Evolutionary conservation across 2,797 vertebrate genomes (phyloP).

Genomic region (Oceanodroma leucorhoa): DNA sequence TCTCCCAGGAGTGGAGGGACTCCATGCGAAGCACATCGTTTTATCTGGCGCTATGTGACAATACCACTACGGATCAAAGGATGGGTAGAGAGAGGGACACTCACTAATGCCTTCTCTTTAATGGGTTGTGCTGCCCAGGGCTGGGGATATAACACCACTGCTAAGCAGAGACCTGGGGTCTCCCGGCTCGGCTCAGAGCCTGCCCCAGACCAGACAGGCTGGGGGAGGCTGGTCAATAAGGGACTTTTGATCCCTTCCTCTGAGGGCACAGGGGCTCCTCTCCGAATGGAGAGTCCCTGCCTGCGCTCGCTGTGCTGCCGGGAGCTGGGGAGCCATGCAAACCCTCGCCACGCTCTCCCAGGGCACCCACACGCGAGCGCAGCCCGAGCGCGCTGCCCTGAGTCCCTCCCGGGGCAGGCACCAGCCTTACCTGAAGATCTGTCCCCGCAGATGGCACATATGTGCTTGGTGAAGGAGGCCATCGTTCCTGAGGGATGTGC

Average conservation of each 20-base stretch:
- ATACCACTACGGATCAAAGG: background rate
- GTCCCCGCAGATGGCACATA: conserved; percentile 98
- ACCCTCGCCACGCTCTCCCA: background rate
- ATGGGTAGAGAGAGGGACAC: background rate
- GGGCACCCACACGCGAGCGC: background rate
- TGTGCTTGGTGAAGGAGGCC: conserved; percentile 97
- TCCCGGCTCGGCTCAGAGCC: background rate
- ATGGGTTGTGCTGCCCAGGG: accelerated
- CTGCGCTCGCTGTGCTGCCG: background rate
- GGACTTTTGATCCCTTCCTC: background rate
- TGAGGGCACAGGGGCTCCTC: background rate
- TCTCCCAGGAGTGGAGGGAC: background rate
- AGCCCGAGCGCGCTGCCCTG: accelerated
- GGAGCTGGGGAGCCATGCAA: background rate
- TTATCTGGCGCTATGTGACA: background rate
- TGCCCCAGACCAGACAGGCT: background rate
- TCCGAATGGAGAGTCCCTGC: accelerated
- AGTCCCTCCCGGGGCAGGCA: accelerated
- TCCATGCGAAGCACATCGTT: background rate
- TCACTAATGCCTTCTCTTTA: background rate
- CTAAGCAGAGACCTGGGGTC: background rate
- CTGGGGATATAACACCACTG: background rate
- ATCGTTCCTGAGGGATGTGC: conserved; percentile 88
- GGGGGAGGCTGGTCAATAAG: background rate
- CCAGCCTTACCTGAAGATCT: conserved; percentile 90